Evolutionary conservation across 2,888 invertebrate species (phyloP).

Genomic region (Parascotia fuliginaria): DNA sequence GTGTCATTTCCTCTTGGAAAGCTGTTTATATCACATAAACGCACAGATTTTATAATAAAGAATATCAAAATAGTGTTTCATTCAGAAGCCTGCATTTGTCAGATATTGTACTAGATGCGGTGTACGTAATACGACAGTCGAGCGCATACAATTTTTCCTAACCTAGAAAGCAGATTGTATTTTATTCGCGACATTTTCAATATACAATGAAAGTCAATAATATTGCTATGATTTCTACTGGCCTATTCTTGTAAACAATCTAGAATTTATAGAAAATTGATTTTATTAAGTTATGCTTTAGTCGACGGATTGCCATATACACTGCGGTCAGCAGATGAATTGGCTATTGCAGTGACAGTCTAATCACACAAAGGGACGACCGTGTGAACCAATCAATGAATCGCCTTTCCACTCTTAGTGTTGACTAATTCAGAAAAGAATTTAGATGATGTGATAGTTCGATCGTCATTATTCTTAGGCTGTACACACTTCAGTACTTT

Average conservation of each 20-base stretch:
- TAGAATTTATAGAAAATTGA: neutral
- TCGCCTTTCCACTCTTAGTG: too few relatives aligned
- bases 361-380: too few relatives aligned
- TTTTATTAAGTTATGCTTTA: neutral
- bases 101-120: neutral
- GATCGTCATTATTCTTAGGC: too few relatives aligned
- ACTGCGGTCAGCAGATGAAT: too few relatives aligned
- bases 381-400: too few relatives aligned
- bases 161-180: conserved; percentile 22
- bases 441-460: too few relatives aligned
- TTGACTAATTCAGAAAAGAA: too few relatives aligned
- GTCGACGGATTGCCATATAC: too few relatives aligned
- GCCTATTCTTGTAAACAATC: neutral
- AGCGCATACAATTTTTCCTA: conserved; percentile 20
- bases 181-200: conserved; percentile 20
- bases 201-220: conserved; percentile 23
- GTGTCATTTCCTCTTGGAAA: neutral
- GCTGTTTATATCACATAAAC: neutral
- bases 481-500: too few relatives aligned
- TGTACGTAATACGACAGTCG: neutral
- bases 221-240: neutral
- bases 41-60: neutral
- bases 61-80: neutral
- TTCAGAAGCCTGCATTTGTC: neutral
- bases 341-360: too few relatives aligned